Conservation (phyloP, 2,797 vertebrate species). For the Semaprochilodus insignis region DNA sequence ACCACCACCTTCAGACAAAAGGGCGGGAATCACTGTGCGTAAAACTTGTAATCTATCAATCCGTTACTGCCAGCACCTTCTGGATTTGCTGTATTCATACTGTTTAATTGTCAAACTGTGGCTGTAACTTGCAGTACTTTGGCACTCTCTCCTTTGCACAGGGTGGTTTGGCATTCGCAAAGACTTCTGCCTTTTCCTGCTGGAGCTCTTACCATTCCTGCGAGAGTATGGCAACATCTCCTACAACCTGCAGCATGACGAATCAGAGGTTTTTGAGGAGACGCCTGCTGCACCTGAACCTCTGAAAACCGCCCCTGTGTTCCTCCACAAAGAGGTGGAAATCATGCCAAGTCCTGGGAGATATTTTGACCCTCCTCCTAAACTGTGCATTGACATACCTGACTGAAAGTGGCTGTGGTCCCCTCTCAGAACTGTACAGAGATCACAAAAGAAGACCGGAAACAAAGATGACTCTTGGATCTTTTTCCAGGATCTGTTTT, state of each 20-base stretch:
- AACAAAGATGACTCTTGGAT: not conserved
- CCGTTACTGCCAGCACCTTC: not conserved
- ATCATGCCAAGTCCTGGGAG: constrained; percentile 97
- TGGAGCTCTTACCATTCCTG: constrained; percentile 96
- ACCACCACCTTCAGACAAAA: constrained; percentile 97
- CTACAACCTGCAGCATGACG: constrained; percentile 95
- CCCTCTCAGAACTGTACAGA: constrained; percentile 17
- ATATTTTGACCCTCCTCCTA: constrained; percentile 93
- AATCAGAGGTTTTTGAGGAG: constrained; percentile 89
- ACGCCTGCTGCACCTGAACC: constrained; percentile 84
- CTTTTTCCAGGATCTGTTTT: not conserved
- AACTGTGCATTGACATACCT: constrained; percentile 95
- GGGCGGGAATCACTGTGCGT: constrained; percentile 98
- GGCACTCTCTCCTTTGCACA: constrained; percentile 58
- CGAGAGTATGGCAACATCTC: constrained; percentile 98
- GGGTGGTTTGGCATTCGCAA: constrained; percentile 99
- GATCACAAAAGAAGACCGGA: not conserved
- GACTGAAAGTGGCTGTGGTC: constrained; percentile 76
- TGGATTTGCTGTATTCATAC: not conserved
- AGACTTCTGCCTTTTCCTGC: constrained; percentile 97
- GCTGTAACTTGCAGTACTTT: not conserved
- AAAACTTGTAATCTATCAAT: not conserved
- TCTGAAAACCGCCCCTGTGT: constrained; percentile 95
- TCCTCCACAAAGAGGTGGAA: constrained; percentile 95
- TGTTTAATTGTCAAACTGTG: not conserved